Percentiles rank a stretch among this genome's conserved stretches.
These are phyloP conservation scores for Pristionchus exspectatus DNA, from an alignment of 2,888 invertebrate species.

Conservation along the genomic window DNA sequence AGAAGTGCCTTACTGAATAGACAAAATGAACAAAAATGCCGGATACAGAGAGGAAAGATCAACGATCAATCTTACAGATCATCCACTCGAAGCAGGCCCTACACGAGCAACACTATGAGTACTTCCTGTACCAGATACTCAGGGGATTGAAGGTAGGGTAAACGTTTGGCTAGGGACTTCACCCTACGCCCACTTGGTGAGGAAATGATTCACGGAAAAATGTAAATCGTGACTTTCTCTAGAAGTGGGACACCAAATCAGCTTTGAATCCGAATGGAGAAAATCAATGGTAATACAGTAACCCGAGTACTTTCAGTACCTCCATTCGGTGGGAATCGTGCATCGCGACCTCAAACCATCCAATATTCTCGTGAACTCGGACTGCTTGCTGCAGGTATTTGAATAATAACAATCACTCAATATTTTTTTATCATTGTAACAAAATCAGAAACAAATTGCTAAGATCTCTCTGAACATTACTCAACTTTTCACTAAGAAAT, in stretches of 20 bases:
- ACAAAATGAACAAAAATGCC: neutral
- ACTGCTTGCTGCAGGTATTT: constrained; percentile 77
- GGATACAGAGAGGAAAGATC: neutral
- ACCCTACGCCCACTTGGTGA: too few species aligned
- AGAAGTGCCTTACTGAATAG: neutral
- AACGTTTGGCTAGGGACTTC: too few species aligned
- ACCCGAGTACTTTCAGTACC: constrained; percentile 76
- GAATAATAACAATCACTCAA: neutral
- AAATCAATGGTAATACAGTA: neutral
- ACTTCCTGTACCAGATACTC: constrained; percentile 81
- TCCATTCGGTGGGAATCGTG: constrained; percentile 82
- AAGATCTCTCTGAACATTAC: neutral
- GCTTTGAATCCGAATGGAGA: too few species aligned
- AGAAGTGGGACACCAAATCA: too few species aligned
- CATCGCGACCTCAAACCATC: constrained; percentile 82
- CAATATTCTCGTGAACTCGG: constrained; percentile 82
- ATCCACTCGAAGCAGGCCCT: constrained; percentile 69
- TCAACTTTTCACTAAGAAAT: too few species aligned
- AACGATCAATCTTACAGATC: constrained; percentile 13
- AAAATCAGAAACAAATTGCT: neutral
- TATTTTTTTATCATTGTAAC: too few species aligned
- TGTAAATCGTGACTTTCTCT: too few species aligned
- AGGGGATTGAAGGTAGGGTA: constrained; percentile 80
- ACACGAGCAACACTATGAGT: constrained; percentile 81
- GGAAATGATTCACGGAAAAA: too few species aligned